Evolutionary conservation across 2,888 invertebrate species (phyloP).

Genomic region (Scotopteryx bipunctaria): DNA sequence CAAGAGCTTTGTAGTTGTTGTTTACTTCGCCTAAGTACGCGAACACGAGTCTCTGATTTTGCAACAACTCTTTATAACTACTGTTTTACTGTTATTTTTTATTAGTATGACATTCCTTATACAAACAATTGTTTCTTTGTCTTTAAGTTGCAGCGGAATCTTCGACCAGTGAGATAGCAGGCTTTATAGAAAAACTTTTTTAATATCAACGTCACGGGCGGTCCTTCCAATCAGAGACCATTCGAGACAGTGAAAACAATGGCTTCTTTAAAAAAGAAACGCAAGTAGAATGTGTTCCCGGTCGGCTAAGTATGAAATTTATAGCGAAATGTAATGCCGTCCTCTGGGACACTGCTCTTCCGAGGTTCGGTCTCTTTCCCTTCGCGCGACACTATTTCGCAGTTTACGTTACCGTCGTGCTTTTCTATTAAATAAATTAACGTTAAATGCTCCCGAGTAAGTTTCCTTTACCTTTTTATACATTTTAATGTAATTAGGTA

Average conservation of each 20-base stretch:
- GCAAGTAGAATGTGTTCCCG: conserved; percentile 58
- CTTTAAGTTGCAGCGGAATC: conserved; percentile 63
- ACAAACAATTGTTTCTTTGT: too few relatives aligned
- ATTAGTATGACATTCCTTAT: neutral
- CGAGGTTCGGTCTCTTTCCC: conserved; percentile 46
- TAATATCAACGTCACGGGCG: conserved; percentile 74
- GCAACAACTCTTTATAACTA: neutral
- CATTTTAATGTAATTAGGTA: conserved; percentile 18
- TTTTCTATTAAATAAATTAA: conserved; percentile 55
- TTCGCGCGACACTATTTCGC: conserved; percentile 48
- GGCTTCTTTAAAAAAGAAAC: conserved; percentile 67
- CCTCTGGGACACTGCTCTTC: conserved; percentile 53
- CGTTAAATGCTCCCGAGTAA: conserved; percentile 33
- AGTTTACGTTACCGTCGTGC: conserved; percentile 45
- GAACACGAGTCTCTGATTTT: conserved; percentile 8
- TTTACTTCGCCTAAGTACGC: conserved; percentile 26
- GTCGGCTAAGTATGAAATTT: conserved; percentile 62
- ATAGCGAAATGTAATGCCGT: conserved; percentile 66
- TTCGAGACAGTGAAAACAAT: conserved; percentile 66
- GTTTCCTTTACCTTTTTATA: conserved; percentile 22
- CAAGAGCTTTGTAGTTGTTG: conserved; percentile 34
- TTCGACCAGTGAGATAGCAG: conserved; percentile 51
- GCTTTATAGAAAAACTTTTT: conserved; percentile 76
- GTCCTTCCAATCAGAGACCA: conserved; percentile 71
- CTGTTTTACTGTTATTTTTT: neutral